Evolutionary conservation across 2,113 vertebrate species (phyloP).

Genomic region (Nannospalax galili): DNA sequence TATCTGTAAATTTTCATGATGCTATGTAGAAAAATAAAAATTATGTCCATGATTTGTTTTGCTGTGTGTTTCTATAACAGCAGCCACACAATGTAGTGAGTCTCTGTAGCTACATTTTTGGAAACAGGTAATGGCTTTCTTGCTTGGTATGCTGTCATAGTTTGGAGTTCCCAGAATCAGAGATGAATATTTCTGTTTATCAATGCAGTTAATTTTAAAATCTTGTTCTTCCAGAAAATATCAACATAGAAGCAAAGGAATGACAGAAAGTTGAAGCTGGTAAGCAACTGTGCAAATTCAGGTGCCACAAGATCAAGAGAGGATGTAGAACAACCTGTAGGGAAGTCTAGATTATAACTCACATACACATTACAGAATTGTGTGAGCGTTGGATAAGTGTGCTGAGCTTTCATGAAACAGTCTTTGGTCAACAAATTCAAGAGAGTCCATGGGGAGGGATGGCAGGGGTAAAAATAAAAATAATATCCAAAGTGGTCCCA

Average conservation of each 20-base stretch:
- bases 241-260: neutral
- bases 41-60: neutral
- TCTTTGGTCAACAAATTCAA: neutral
- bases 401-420: neutral
- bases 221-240: neutral
- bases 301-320: neutral
- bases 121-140: neutral
- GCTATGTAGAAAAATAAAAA: conserved; percentile 21
- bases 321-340: neutral
- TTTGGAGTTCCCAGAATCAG: conserved; percentile 9
- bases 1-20: neutral
- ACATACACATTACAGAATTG: neutral
- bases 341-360: neutral
- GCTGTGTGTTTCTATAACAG: neutral
- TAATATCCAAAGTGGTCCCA: neutral
- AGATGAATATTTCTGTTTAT: neutral
- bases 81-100: neutral
- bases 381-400: neutral
- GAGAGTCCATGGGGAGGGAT: accelerated
- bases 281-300: neutral
- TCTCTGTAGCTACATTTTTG: neutral
- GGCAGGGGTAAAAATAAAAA: neutral
- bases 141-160: neutral
- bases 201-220: conserved; percentile 15
- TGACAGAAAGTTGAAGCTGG: neutral